These are phyloP conservation scores for Leptopterna dolabrata DNA, from an alignment of 2,888 invertebrate genomes.

Conservation along the genomic window DNA sequence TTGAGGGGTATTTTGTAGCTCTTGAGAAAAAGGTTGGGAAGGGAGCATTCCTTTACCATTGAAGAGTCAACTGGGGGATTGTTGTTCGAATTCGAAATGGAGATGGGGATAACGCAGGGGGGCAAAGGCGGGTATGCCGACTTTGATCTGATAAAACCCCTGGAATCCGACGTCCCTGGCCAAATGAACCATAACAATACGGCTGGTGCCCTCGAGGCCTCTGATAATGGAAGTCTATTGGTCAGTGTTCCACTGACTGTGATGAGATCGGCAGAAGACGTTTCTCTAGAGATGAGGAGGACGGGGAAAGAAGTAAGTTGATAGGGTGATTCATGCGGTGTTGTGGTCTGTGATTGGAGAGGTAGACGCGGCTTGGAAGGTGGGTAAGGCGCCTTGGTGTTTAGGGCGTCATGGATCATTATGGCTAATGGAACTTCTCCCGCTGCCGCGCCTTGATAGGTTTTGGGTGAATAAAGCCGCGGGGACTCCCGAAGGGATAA, in stretches of 20 bases:
- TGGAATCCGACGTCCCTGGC: background rate
- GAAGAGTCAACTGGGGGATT: background rate
- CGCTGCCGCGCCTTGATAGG: conserved; percentile 30
- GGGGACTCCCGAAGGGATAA: conserved; percentile 1
- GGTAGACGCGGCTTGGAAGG: conserved; percentile 4
- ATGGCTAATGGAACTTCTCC: conserved; percentile 33
- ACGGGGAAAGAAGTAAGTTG: background rate
- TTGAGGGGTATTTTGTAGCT: background rate
- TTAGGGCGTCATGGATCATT: conserved; percentile 21
- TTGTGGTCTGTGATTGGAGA: conserved; percentile 7
- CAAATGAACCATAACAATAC: conserved; percentile 11
- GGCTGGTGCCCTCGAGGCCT: background rate
- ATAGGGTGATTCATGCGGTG: conserved; percentile 11
- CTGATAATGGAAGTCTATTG: conserved; percentile 7
- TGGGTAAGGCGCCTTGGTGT: conserved; percentile 13
- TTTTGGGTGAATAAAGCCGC: conserved; percentile 11
- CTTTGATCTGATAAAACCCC: conserved; percentile 5
- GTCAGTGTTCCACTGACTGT: conserved; percentile 3
- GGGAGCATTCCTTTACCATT: background rate
- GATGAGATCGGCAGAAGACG: conserved; percentile 11
- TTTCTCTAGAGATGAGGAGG: background rate
- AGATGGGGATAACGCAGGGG: background rate
- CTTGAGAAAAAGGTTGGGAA: background rate
- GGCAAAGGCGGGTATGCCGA: conserved; percentile 3
- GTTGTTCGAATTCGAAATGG: conserved; percentile 3